Base-by-base conservation (phyloP, 2,113 vertebrate genomes). In the Verasper variegatus region DNA sequence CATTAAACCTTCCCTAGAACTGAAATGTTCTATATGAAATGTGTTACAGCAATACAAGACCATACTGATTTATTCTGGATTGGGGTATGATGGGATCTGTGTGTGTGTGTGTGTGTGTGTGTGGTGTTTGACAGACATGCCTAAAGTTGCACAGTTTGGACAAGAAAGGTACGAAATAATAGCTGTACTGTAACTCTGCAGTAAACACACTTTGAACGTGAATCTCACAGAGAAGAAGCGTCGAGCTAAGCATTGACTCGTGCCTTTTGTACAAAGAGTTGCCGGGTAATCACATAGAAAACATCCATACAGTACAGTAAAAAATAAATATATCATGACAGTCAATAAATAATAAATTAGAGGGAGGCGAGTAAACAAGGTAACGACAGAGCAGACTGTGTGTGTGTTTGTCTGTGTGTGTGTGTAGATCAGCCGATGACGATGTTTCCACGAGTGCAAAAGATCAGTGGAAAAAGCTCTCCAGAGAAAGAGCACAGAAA, bases 301-400 rank as follows among this genome's bases (percentile, higher is more conserved):
- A 95, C 93, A 95, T 95, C 94, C 63, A 95, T 92, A 96, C 94
- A 90, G 94, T 95, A 96, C 94, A 88, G 82, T 17, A 85, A 87
- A 92, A 86, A 90, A 90, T 67, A 78, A 80, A 78, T 66, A 61
- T 40, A 76, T 74, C 37, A 65, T 79, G 77, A 71, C 78, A 67
- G 51, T 86, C 78, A 78, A 73, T 82, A 71, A 88, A 85, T 81
- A 73, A 85, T 71, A 70, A 71, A 61, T 81, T 20, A 85, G 63
- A 81, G 31, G 49, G 60, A 45, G 56, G 58, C 7, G 76, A 62
- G 40, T 74, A 74, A 71, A 71, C 35, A 58, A 31, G 31, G 6
- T 31, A 7, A 70, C 42, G 6, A 79, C 65, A 60, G 55, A 83
- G 78, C 51, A 62, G 69, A 63, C 17, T 64, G 68, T 67, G 71